phyloP scores from a whole-genome alignment of 2,113 vertebrate genomes.

The Microtus oregoni region DNA sequence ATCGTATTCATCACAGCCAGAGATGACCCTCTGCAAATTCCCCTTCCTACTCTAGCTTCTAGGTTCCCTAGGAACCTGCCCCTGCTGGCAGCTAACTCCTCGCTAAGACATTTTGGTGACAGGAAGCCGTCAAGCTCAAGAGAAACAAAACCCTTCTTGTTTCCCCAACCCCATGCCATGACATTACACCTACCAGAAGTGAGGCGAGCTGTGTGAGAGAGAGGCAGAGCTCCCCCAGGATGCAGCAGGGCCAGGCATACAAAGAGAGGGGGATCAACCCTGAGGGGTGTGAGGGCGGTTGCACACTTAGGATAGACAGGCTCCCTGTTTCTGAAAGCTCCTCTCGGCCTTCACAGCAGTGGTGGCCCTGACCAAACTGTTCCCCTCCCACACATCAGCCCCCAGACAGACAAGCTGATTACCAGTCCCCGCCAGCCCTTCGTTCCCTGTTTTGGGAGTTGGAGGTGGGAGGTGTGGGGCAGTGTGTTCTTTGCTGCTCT shows the following conservation, averaged over 20 bases:
- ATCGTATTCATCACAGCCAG: fast-evolving
- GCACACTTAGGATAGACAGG: neutral
- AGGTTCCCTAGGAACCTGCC: neutral
- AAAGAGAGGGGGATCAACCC: neutral
- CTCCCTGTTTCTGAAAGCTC: conserved; percentile 45
- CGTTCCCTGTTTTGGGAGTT: conserved; percentile 47
- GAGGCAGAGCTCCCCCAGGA: neutral
- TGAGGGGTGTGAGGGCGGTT: neutral
- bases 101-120: conserved; percentile 63
- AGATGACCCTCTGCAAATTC: neutral
- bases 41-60: neutral
- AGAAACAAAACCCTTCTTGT: conserved; percentile 67
- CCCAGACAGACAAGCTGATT: conserved; percentile 35
- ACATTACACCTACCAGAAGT: conserved; percentile 68
- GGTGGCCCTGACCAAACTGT: conserved; percentile 38
- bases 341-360: neutral
- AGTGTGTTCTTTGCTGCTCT: conserved; percentile 52
- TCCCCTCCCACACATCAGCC: conserved; percentile 58
- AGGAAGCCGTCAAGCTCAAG: conserved; percentile 67
- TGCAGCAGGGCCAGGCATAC: neutral
- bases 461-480: neutral
- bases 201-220: conserved; percentile 28
- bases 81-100: neutral
- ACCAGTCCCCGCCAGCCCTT: conserved; percentile 5
- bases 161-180: neutral